Base-by-base conservation (phyloP, 2,888 invertebrate species). In the Argyra leucocephala region DNA sequence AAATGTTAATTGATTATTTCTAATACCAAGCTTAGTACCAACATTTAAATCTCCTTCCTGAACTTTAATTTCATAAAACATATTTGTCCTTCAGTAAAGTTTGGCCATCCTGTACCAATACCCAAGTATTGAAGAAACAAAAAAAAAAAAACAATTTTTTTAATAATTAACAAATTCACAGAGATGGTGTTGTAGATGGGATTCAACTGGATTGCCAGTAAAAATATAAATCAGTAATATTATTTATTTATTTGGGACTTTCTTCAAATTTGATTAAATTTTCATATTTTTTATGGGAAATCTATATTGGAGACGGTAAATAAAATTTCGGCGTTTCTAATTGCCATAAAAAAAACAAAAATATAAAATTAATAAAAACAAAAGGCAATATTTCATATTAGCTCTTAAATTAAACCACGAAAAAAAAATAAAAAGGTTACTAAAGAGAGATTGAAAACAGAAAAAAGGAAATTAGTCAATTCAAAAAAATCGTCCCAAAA, bases 191-290 rank as follows among this genome's bases (percentile, higher is more conserved):
- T 18, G 48, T 18, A 15, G 48, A 48, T 18, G 5, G 48, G n/a
- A 48, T 48, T 18, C 10, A 31, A 31, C 12, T 48, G 18, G 5
- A 48, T n/a, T 5, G 48, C n/a, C 18, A 15, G 5, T 18, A 48
- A 48, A 48, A n/a, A n/a, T 18, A 48, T 5, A 15, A 9, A 48
- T 12, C 12, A 18, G 7, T 31, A 10, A 31, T 31, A 48, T 18
- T 48, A 48, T 48, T 48, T 48, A 48, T 48, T 48, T 48, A 48
- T 48, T 48, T 48, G 48, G 48, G 48, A 48, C 48, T 48, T 48
- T 48, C 48, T 48, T 48, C 18, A 48, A n/a, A 48, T 18, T 48
- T 48, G 48, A 48, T 48, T 48, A 48, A 48, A 48, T 48, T 48
- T 48, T 48, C 48, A 48, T 48, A 48, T 48, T 3, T 48, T 48